Evolutionary conservation across 1,140 invertebrate genomes (phyloP).

Genomic region (Drosophila rhopaloa): DNA sequence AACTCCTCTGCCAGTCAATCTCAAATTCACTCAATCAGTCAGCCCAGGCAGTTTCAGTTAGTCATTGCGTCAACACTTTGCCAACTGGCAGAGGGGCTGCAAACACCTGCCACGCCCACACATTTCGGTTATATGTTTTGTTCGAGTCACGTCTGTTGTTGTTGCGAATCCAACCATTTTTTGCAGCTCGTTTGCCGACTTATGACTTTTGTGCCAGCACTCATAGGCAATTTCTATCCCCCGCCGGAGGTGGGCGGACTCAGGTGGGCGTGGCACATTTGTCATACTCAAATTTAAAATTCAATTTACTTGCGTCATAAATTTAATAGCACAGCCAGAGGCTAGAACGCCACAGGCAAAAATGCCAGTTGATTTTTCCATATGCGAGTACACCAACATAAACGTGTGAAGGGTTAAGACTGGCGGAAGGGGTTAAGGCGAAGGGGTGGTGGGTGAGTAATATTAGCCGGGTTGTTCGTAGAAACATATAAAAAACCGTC

Average conservation of each 20-base stretch:
- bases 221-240: constrained; percentile 74
- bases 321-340: constrained; percentile 71
- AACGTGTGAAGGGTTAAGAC: constrained; percentile 24
- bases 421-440: background rate
- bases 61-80: constrained; percentile 78
- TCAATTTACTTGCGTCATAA: constrained; percentile 83
- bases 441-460: background rate
- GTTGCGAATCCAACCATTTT: constrained; percentile 14
- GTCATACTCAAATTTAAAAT: constrained; percentile 83
- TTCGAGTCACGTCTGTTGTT: constrained; percentile 69
- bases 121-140: constrained; percentile 60
- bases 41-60: constrained; percentile 74
- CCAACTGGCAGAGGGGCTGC: constrained; percentile 21
- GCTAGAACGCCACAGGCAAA: constrained; percentile 18
- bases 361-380: constrained; percentile 64
- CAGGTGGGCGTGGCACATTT: constrained; percentile 66
- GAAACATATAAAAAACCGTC: constrained; percentile 4
- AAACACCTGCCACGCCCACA: constrained; percentile 47
- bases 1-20: constrained; percentile 70
- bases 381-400: constrained; percentile 20
- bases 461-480: constrained; percentile 21
- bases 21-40: constrained; percentile 82
- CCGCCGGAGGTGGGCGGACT: constrained; percentile 14
- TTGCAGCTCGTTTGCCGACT: constrained; percentile 46
- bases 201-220: constrained; percentile 74